Evolutionary conservation across 2,113 vertebrate species (phyloP).

Genomic region (Crotalus helleri): DNA sequence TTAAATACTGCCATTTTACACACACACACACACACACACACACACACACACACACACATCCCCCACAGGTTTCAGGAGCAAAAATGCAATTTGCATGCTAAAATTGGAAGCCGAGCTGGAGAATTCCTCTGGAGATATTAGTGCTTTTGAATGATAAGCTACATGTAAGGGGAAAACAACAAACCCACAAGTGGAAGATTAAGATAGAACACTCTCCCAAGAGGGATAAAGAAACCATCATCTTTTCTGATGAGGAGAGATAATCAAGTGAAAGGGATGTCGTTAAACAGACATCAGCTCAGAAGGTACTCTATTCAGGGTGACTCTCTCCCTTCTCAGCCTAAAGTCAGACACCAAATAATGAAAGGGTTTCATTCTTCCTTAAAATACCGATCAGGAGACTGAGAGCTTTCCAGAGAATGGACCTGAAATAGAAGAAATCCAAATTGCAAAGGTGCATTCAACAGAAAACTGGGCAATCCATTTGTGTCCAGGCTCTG

Average conservation of each 20-base stretch:
- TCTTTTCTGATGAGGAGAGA: neutral
- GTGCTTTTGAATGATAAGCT: neutral
- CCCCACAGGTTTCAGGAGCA: neutral
- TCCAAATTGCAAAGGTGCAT: neutral
- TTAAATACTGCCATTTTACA: neutral
- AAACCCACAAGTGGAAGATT: neutral
- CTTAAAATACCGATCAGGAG: neutral
- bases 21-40: too few relatives aligned
- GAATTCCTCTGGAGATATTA: neutral
- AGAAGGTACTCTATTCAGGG: neutral
- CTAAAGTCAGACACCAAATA: neutral
- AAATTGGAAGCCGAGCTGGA: neutral
- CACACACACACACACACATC: too few relatives aligned
- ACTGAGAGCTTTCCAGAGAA: neutral
- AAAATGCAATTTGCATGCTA: neutral
- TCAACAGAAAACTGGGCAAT: neutral
- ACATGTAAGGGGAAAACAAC: neutral
- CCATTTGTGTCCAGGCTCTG: neutral
- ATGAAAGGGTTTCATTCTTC: constrained; percentile 20
- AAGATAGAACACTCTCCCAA: neutral
- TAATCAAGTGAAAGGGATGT: neutral
- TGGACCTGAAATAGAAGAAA: neutral
- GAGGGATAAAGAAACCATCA: neutral
- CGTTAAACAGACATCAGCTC: neutral
- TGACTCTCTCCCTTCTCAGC: neutral